A percentile compares a stretch with the other conserved stretches of the same genome.
These are phyloP conservation scores for Eristalis arbustorum DNA, from an alignment of 2,888 invertebrate genomes.

Conservation along the genomic window DNA sequence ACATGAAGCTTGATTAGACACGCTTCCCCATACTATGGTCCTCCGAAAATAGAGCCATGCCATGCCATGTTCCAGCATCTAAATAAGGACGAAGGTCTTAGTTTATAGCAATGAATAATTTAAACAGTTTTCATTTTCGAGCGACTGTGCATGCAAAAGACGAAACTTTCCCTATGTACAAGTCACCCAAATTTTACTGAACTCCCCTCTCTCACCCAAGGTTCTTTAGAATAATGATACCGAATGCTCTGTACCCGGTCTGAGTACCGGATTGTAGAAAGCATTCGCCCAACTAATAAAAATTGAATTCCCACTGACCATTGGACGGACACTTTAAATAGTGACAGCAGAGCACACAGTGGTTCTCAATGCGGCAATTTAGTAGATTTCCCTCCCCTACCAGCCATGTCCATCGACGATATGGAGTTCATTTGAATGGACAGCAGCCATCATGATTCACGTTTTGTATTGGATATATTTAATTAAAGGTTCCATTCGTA, in stretches of 20 bases:
- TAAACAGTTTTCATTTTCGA: conserved; percentile 46
- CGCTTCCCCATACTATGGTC: background rate
- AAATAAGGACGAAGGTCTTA: conserved; percentile 16
- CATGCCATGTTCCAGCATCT: conserved; percentile 21
- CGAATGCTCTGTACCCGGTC: background rate
- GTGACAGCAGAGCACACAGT: conserved; percentile 48
- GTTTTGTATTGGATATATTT: conserved; percentile 70
- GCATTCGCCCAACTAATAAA: conserved; percentile 61
- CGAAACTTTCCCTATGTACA: conserved; percentile 49
- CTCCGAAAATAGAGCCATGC: background rate
- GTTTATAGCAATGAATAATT: conserved; percentile 59
- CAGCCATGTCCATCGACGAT: conserved; percentile 33
- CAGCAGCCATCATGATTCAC: conserved; percentile 69
- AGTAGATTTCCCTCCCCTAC: conserved; percentile 36
- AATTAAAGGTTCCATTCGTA: conserved; percentile 67
- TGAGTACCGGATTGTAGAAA: conserved; percentile 20
- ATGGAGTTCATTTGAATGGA: conserved; percentile 65
- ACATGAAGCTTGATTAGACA: conserved; percentile 10
- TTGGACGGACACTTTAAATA: conserved; percentile 59
- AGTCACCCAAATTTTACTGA: conserved; percentile 37
- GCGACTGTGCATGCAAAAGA: conserved; percentile 30
- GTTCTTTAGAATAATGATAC: conserved; percentile 19
- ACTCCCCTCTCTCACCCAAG: background rate
- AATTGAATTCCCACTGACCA: conserved; percentile 66
- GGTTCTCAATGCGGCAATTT: conserved; percentile 65